Evolutionary conservation across 2,797 vertebrate species (phyloP), one percentile per base, ranked within the genome.

Genomic region (Sarcoramphus papa): DNA sequence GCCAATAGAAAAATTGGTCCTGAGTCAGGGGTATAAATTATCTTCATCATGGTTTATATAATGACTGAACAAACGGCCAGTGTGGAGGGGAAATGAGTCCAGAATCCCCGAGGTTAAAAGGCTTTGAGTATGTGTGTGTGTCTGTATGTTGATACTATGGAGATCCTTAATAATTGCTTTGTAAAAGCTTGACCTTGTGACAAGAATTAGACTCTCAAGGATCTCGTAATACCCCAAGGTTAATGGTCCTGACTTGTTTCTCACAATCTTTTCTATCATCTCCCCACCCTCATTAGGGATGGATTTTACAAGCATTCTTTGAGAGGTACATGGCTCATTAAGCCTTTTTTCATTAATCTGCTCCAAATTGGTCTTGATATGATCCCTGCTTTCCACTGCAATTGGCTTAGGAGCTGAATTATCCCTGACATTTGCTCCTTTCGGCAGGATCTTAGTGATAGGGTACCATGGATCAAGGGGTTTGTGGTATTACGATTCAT

Each of bases 221-320:
- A 68, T 74, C 87, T 94, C 80, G 4, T 92, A 89, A 83, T 21
- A 86, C 77, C 35, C 78, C 43, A 15, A 54, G 68, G 87, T 88
- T 82, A 97, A 94, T 30, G 47, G 80, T 56, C 56, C 62, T 85
- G 92, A 88, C 88, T 95, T 59, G 35, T 93, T 96, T 95, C 85
- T 84, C 83, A 89, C 82, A 73, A 86, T 87, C 80, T 72, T 79
- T 95, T 91, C 91, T 75, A 93, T 93, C 91, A 93, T 93, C 91
- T 97, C 98, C 95, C 76, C 78, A 88, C 94, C 92, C 98, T 98
- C 97, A 98, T 98, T 98, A 98, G 85, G 83, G 54, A 68, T 92
- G 96, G 96, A 97, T 97, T 98, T 97, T 95, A 87, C 82, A 94
- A 84, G 97, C 97, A 98, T 97, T 97, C 97, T 95, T 89, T 96